Evolutionary conservation across 37 sponge, comb jelly and placozoan genomes (phyloP).

Genomic region (Aplysina aerophoba): DNA sequence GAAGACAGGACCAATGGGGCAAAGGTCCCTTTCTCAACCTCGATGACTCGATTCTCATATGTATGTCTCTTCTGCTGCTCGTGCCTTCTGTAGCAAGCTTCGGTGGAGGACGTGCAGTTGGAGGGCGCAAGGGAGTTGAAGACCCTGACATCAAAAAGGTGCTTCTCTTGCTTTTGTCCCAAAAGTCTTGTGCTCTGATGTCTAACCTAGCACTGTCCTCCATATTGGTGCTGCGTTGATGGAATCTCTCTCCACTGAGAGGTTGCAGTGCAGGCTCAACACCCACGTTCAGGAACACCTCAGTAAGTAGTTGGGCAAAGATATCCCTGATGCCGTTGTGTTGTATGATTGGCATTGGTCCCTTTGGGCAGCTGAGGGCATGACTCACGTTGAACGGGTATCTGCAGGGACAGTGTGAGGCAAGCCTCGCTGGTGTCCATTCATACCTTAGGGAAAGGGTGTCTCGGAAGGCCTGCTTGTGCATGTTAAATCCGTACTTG

Average conservation of each 20-base stretch:
- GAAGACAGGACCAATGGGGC: not conserved
- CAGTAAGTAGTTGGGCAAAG: not conserved
- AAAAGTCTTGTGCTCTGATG: not conserved
- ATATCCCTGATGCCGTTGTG: conserved; percentile 5
- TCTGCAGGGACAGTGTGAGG: not conserved
- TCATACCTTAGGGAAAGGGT: not conserved
- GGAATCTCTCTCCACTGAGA: not conserved
- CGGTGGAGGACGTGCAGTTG: conserved; percentile 1
- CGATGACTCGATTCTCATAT: not conserved
- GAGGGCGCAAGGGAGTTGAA: not conserved
- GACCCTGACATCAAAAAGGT: no score
- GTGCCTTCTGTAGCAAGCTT: not conserved
- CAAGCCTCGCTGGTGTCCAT: not conserved
- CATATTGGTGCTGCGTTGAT: not conserved
- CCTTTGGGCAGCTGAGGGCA: conserved; percentile 1
- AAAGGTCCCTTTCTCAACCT: not conserved
- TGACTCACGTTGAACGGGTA: not conserved
- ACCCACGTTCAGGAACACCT: not conserved
- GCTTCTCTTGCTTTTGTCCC: not conserved
- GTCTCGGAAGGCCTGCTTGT: conserved; percentile 9
- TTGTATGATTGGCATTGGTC: not conserved
- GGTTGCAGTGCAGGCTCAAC: conserved; percentile 9
- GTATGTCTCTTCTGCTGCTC: not conserved
- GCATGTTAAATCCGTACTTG: not conserved
- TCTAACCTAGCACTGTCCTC: conserved; percentile 3